Percentiles rank a stretch among this genome's conserved stretches.
These are phyloP conservation scores for Camponotus pennsylvanicus DNA, from an alignment of 1,140 invertebrate species.

Conservation along the genomic window DNA sequence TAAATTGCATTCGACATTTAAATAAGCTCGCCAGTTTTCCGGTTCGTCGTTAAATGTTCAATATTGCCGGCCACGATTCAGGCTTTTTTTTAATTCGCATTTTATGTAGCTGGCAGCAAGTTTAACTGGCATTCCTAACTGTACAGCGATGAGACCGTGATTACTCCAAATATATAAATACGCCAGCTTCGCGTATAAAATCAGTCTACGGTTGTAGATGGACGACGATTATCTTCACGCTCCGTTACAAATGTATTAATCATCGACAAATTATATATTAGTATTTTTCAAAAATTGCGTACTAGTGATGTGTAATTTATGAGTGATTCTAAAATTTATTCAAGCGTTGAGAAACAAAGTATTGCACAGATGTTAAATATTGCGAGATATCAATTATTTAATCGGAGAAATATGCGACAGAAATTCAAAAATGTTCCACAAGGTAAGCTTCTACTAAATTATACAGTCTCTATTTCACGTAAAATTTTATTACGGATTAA, in stretches of 20 bases:
- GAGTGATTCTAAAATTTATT: background rate
- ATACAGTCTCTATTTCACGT: background rate
- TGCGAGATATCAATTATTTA: background rate
- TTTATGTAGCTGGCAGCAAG: constrained; percentile 52
- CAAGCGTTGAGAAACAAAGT: background rate
- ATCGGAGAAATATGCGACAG: background rate
- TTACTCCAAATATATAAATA: constrained; percentile 76
- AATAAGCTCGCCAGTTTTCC: constrained; percentile 26
- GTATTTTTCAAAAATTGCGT: background rate
- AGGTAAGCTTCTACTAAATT: constrained; percentile 35
- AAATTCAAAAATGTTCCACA: constrained; percentile 5
- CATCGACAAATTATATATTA: background rate
- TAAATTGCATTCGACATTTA: background rate
- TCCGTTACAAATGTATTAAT: background rate
- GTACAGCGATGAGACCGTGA: constrained; percentile 71
- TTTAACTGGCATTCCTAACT: constrained; percentile 76
- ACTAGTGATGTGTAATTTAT: background rate
- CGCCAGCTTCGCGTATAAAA: constrained; percentile 34
- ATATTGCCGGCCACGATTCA: background rate
- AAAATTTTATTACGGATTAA: background rate
- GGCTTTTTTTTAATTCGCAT: constrained; percentile 40
- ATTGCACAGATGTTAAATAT: background rate
- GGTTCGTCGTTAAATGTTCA: background rate
- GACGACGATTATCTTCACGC: constrained; percentile 24
- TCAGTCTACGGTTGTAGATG: constrained; percentile 64